These are phyloP conservation scores for Eupithecia vulgata DNA, from an alignment of 2,888 invertebrate species.

Conservation along the genomic window DNA sequence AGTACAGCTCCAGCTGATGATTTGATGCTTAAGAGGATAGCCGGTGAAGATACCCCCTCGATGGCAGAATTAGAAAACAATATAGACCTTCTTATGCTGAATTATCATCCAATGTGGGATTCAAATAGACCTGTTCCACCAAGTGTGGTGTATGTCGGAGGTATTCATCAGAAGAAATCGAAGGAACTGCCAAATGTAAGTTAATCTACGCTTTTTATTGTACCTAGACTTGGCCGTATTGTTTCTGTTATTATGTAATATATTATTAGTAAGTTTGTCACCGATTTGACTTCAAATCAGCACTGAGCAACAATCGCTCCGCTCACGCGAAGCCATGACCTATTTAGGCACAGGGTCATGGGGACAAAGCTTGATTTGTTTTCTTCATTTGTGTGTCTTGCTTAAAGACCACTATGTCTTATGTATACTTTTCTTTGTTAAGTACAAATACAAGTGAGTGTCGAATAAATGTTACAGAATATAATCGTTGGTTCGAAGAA, in stretches of 20 bases:
- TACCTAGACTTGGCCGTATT: no score
- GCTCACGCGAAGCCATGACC: no score
- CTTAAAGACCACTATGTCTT: no score
- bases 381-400: no score
- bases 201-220: background rate
- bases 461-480: background rate
- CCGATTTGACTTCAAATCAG: no score
- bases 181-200: slow-evolving; percentile 67
- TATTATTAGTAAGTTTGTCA: no score
- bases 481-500: background rate
- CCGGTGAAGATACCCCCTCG: slow-evolving; percentile 46
- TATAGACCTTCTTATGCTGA: slow-evolving; percentile 65
- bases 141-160: slow-evolving; percentile 64
- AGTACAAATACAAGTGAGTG: no score
- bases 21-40: slow-evolving; percentile 41
- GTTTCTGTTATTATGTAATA: no score
- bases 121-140: slow-evolving; percentile 66
- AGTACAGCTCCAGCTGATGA: slow-evolving; percentile 30
- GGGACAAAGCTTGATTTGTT: no score
- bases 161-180: slow-evolving; percentile 60
- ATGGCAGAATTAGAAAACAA: slow-evolving; percentile 48
- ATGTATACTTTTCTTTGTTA: no score
- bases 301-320: no score
- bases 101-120: slow-evolving; percentile 64
- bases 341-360: no score